Evolutionary conservation across 2,113 vertebrate genomes (phyloP), one percentile per base, ranked within the genome.

Genomic region (Columbina picui): DNA sequence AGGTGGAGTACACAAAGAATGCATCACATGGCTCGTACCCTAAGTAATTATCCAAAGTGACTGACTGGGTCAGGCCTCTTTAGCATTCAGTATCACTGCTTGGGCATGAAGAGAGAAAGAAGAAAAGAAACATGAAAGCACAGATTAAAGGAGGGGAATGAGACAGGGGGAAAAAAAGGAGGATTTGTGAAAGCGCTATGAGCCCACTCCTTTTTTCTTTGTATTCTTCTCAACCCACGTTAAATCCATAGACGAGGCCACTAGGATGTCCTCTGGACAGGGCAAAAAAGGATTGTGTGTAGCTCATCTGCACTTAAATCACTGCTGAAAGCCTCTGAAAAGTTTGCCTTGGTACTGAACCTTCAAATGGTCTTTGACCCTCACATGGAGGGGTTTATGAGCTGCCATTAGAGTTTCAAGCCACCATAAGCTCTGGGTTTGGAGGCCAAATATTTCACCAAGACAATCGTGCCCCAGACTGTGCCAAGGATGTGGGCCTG

Each of bases 121-220:
- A 70, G 71, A 85, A 94, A 94, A 88, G 84, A 60, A 94, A 92
- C 89, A 90, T 95, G 79, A 95, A 96, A 95, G 89, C 74, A 75
- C 41, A 91, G 87, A 95, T 94, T 75, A 95, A 84, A 94, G 91
- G 57, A 88, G 38, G 13, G 50, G 52, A 94, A 94, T 79, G 49
- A 88, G 82, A 87, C 20, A 50, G 52, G 47, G 47, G 85, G 3
- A 80, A 71, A 77, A 49, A 84, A 52, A 47, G 67, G 26, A 86
- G 71, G 81, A 95, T 93, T 94, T 94, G 64, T 88, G 87, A 45
- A 86, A 86, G 86, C 13, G 4, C 74, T 96, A 68, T 78, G 87
- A 88, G 77, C 61, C 49, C 57, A 68, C 52, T 94, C 76, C 45
- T 64, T 89, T 93, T 59, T 90, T 4, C 81, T 88, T 81, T 84